Conservation (phyloP, 2,113 vertebrate genomes). For the Myocastor coypus region DNA sequence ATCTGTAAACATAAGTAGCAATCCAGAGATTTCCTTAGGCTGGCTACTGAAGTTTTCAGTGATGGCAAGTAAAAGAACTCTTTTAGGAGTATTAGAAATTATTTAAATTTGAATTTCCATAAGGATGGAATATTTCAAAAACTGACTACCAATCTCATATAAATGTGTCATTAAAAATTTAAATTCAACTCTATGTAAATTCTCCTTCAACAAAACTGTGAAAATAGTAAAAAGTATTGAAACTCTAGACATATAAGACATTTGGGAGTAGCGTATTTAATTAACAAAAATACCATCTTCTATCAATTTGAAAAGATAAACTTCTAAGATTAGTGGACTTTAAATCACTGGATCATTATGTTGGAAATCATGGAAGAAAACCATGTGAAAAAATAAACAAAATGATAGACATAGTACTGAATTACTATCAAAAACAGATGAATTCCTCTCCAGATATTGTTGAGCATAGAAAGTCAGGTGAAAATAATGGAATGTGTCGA, state of each 20-base stretch:
- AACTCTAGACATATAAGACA: not conserved
- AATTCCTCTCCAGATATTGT: not conserved
- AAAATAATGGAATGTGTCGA: not conserved
- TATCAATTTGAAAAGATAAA: not conserved
- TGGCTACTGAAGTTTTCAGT: not conserved
- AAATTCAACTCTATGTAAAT: not conserved
- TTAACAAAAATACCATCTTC: not conserved
- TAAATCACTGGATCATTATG: not conserved
- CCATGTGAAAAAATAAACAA: not conserved
- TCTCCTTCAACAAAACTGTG: not conserved
- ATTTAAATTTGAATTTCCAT: not conserved
- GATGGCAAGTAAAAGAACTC: not conserved
- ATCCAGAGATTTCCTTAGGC: not conserved
- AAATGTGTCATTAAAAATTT: not conserved
- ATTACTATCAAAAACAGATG: not conserved
- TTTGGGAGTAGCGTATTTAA: not conserved
- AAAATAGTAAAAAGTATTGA: not conserved
- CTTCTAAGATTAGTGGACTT: not conserved
- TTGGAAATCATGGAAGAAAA: not conserved
- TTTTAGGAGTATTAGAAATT: not conserved
- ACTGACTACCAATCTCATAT: not conserved
- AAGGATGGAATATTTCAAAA: not conserved
- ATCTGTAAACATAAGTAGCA: not conserved
- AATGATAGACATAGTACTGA: not conserved
- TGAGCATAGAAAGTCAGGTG: not conserved